Conservation (phyloP, 2,888 invertebrate species). For the Tenthredo mesomela region DNA sequence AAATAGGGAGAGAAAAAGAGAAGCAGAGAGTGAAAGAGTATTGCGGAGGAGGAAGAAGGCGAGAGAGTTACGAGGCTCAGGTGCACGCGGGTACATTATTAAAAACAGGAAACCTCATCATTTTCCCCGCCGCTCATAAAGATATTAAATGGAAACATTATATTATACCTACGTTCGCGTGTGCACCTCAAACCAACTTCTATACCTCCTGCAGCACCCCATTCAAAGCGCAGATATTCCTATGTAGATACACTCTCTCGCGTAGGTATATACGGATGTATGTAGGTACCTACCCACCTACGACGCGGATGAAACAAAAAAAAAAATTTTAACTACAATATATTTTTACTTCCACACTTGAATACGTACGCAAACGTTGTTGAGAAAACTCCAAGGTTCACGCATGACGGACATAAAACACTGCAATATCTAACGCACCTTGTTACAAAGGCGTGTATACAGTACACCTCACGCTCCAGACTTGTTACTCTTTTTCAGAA, state of each 20-base stretch:
- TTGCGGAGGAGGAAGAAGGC: constrained; percentile 52
- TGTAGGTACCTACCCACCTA: neutral
- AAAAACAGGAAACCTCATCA: constrained; percentile 76
- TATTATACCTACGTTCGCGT: constrained; percentile 63
- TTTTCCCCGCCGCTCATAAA: constrained; percentile 74
- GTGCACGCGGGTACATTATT: constrained; percentile 75
- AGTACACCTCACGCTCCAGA: neutral
- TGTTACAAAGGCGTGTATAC: neutral
- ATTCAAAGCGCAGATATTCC: neutral
- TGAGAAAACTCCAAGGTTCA: neutral
- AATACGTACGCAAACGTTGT: constrained; percentile 1
- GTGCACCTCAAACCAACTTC: constrained; percentile 12
- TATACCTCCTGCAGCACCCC: neutral
- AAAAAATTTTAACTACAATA: neutral
- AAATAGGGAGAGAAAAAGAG: constrained; percentile 50
- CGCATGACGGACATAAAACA: neutral
- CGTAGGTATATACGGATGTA: neutral
- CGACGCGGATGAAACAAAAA: neutral
- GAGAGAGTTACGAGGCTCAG: constrained; percentile 75
- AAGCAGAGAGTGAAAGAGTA: constrained; percentile 4
- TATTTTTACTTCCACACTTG: neutral
- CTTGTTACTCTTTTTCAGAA: too few species aligned
- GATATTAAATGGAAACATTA: constrained; percentile 77
- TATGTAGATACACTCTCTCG: neutral
- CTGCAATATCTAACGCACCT: neutral